Evolutionary conservation across 2,888 invertebrate genomes (phyloP), one percentile per base, ranked within the genome.

Genomic region (Clusia tigrina): DNA sequence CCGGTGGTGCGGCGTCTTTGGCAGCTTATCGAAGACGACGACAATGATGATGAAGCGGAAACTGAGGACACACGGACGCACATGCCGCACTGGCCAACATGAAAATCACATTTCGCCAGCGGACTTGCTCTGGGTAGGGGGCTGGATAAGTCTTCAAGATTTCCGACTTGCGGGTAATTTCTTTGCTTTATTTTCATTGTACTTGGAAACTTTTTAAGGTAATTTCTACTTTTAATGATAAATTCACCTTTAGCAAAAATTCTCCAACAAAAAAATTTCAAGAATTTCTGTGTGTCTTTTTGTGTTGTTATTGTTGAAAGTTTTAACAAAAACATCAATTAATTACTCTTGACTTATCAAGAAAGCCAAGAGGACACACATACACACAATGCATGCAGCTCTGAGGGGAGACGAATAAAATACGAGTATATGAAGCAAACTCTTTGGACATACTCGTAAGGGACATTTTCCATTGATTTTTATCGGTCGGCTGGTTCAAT

Each of bases 1-100:
- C 18, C 38, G 48, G 20, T 22, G 22, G 25, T 70, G 64, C n/a
- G 63, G 66, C 68, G 66, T 66, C 68, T 66, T 68, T 67, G 59
- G 64, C 65, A 54, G 67, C 65, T 65, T 25, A 54, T n/a, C 54
- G 53, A 37, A 20, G n/a, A n/a, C n/a, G 24, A 59, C 32, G 32
- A 18, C 48, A 15, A 42, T 42, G 42, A 48, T 18, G 48, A 18
- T 48, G 48, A 22, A 48, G 48, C 48, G 48, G 48, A 48, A 48
- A 48, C 48, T 18, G 48, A 15, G 42, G 42, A 6, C 42, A 32
- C 6, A 32, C 32, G 42, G n/a, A n/a, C 42, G 42, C 42, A 42
- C 10, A 42, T 3, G 42, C 22, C 22, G 15, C 18, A 20, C 20
- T 22, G 18, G 48, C 48, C 48, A 48, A 20, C 18, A 48, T 48